Percentiles rank a stretch among this genome's conserved stretches.
Evolutionary conservation across 2,888 invertebrate genomes (phyloP).

Genomic region (Serrognathus titanus): DNA sequence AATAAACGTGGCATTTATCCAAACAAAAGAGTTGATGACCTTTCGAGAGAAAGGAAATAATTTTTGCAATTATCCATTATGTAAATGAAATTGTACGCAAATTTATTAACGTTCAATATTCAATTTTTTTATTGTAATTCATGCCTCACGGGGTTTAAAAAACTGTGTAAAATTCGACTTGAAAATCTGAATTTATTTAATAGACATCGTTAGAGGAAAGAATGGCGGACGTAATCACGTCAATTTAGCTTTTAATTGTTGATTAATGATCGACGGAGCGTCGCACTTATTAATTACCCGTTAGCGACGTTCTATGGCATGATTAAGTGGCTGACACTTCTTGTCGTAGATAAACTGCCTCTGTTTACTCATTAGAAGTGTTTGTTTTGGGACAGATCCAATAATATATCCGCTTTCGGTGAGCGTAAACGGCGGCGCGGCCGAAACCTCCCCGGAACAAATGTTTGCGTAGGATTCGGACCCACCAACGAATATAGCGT

Average conservation of each 20-base stretch:
- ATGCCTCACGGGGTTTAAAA: no score
- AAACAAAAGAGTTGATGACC: no score
- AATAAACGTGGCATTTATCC: no score
- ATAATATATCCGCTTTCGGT: conserved; percentile 24
- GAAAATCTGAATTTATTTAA: background rate
- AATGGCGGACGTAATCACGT: conserved; percentile 38
- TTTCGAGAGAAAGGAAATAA: no score
- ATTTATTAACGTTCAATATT: no score
- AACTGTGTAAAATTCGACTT: no score
- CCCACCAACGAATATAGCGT: conserved; percentile 12
- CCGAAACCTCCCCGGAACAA: conserved; percentile 19
- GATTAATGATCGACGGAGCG: conserved; percentile 41
- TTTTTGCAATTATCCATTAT: no score
- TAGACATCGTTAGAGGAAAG: conserved; percentile 26
- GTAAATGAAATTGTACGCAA: no score
- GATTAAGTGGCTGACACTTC: conserved; percentile 42
- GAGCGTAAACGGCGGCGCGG: conserved; percentile 20
- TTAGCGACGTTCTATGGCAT: conserved; percentile 40
- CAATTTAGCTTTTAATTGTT: conserved; percentile 43
- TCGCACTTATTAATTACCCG: conserved; percentile 45
- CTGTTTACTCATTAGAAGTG: conserved; percentile 43
- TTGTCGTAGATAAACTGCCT: conserved; percentile 39
- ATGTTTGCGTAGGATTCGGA: conserved; percentile 22
- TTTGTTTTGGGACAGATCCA: conserved; percentile 37
- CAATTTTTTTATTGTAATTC: no score